Conservation (phyloP, 2,797 vertebrate species). For the Tangara arthus region DNA sequence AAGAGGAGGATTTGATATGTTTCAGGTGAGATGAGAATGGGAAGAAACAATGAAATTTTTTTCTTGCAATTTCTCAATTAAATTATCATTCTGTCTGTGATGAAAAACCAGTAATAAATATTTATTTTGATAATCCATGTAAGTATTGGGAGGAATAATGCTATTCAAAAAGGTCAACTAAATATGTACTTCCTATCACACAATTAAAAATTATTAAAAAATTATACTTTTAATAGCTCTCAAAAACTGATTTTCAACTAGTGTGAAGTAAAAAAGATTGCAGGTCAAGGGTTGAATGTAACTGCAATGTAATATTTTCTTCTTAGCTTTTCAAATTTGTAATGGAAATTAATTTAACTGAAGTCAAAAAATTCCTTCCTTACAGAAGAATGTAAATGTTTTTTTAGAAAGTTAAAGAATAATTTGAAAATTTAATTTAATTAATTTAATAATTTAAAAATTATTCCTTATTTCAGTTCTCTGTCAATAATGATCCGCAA, state of each 20-base stretch:
- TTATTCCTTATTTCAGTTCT: not conserved
- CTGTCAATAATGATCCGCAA: not conserved
- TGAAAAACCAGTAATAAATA: not conserved
- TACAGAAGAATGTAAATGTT: not conserved
- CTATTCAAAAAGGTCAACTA: not conserved
- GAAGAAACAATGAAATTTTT: not conserved
- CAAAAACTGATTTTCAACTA: not conserved
- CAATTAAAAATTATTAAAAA: fast-evolving
- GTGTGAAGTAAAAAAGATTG: not conserved
- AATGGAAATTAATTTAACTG: not conserved
- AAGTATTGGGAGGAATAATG: not conserved
- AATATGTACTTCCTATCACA: not conserved
- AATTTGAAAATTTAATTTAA: too few species aligned
- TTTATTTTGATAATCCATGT: not conserved
- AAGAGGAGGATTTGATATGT: conserved; percentile 78
- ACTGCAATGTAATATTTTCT: not conserved
- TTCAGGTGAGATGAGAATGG: conserved; percentile 75
- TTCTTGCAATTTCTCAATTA: not conserved
- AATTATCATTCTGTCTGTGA: not conserved
- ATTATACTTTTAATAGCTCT: not conserved
- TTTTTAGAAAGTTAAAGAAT: not conserved
- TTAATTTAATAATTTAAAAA: too few species aligned
- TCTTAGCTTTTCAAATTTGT: not conserved
- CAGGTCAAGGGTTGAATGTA: not conserved
- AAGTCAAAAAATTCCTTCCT: not conserved